Evolutionary conservation across 2,797 vertebrate species (phyloP), one percentile per base, ranked within the genome.

Genomic region (Erithacus rubecula): DNA sequence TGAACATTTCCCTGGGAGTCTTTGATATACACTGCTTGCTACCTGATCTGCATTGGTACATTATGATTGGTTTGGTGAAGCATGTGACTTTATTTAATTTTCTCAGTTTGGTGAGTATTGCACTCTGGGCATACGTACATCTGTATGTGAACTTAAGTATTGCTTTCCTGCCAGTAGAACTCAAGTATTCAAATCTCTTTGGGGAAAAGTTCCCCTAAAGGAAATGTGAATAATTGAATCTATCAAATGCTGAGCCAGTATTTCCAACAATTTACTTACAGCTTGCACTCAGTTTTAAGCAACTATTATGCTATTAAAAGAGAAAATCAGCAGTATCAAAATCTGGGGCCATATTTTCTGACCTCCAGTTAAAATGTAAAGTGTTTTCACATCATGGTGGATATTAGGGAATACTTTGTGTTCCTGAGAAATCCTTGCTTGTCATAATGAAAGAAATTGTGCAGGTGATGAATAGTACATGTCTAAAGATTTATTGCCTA

Each of bases 171-270:
- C 7, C 47, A 76, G 60, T 37, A 79, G 64, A 79, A 84, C 15
- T 84, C 63, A 84, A 77, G 86, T 86, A 86, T 86, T 93, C 41
- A 90, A 93, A 75, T 67, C 41, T 81, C 69, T 90, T 76, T 67
- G 24, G n/a, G 37, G 59, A 12, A 17, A 89, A 85, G 77, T 46
- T 3, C 19, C 49, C 56, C 58, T 69, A 79, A 76, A 79, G 39
- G 6, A 68, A 88, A 79, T 26, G 21, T 49, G 84, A 91, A 68
- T 41, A 39, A 24, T 11, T 62, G 59, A 83, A 56, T 76, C 70
- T 34, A 74, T 79, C 47, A 79, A 82, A 88, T 24, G 5, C 52
- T 86, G 27, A 86, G 15, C 29, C 36, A 43, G 12, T 82, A 56
- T 74, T 81, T 86, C 69, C 34, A 91, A 51, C 10, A 32, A 46